A percentile compares a stretch with the other conserved stretches of the same genome.
Evolutionary conservation across 2,888 invertebrate species (phyloP).

Genomic region (Allophyes oxyacanthae): DNA sequence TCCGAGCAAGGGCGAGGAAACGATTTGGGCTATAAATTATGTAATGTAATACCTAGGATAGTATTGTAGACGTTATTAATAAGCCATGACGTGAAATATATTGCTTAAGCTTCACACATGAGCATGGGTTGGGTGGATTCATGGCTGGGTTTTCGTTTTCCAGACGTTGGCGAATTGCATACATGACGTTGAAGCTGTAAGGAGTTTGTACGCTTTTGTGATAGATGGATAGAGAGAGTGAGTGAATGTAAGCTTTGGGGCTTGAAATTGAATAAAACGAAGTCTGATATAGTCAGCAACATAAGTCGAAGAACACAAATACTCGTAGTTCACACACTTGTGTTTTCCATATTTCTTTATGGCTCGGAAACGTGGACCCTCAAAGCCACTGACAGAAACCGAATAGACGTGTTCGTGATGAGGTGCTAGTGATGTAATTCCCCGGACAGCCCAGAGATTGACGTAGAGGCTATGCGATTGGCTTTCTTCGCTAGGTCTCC

Average conservation of each 20-base stretch:
- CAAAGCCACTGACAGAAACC: no score
- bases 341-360: no score
- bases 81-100: constrained; percentile 74
- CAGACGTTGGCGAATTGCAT: constrained; percentile 71
- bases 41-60: constrained; percentile 64
- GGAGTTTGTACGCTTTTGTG: constrained; percentile 20
- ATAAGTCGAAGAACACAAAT: no score
- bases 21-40: constrained; percentile 68
- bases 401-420: no score
- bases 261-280: not conserved
- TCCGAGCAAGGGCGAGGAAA: constrained; percentile 36
- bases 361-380: no score
- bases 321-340: no score
- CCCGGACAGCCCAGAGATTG: no score
- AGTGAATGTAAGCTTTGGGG: not conserved
- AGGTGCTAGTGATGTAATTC: no score
- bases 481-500: no score
- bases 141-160: constrained; percentile 57
- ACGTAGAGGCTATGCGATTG: no score
- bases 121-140: constrained; percentile 57
- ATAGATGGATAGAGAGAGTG: not conserved
- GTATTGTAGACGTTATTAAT: constrained; percentile 75
- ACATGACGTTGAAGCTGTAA: constrained; percentile 53
- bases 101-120: constrained; percentile 65
- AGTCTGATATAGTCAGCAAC: not conserved